These are phyloP conservation scores for Scylla paramamosain DNA, from an alignment of 1,140 invertebrate genomes.

Conservation along the genomic window DNA sequence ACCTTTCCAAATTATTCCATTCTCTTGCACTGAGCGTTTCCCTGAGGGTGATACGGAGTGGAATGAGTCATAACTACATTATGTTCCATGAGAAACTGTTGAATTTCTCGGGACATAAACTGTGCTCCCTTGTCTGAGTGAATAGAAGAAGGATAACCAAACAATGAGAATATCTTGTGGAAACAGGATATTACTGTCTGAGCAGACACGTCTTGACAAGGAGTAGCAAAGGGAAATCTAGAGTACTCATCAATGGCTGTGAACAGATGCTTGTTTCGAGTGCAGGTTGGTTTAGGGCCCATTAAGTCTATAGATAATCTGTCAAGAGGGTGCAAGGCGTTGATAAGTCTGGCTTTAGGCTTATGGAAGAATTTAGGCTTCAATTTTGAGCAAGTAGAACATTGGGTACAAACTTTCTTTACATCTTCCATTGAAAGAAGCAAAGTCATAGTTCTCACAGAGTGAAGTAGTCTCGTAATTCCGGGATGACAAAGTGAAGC, in stretches of 20 bases:
- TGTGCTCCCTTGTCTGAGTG: background rate
- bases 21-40: background rate
- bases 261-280: background rate
- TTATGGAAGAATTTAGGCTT: background rate
- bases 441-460: no score
- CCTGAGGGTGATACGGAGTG: no score
- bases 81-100: background rate
- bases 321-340: background rate
- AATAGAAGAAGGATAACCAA: background rate
- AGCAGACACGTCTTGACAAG: conserved; percentile 6
- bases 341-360: background rate
- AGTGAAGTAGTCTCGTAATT: no score
- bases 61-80: background rate
- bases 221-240: no score
- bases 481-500: no score
- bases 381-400: background rate
- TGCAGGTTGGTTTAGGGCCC: background rate
- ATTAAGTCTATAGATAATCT: background rate
- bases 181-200: no score
- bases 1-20: background rate
- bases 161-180: background rate
- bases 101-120: conserved; percentile 19
- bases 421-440: no score
- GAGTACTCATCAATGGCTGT: background rate
- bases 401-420: background rate